These are phyloP conservation scores for Uropsilus gracilis DNA, from an alignment of 2,113 vertebrate genomes.

Conservation along the genomic window DNA sequence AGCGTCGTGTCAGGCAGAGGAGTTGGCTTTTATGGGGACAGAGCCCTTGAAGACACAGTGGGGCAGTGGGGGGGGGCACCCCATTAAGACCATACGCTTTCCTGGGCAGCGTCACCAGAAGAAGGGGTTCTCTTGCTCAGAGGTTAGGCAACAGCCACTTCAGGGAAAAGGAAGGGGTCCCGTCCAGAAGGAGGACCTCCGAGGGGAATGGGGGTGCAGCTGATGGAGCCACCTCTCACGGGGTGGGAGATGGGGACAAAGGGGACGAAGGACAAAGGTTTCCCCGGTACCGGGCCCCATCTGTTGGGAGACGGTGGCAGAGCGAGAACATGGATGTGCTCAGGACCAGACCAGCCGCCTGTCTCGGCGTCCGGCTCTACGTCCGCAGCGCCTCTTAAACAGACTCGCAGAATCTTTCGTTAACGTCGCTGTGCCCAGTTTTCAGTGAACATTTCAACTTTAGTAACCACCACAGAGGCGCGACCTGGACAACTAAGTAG, in stretches of 20 bases:
- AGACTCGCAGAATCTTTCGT: background rate
- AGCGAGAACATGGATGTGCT: background rate
- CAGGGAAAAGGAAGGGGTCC: background rate
- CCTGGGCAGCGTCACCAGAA: background rate
- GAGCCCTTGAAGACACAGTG: background rate
- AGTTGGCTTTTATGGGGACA: background rate
- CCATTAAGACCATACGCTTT: fast-evolving
- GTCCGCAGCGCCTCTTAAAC: background rate
- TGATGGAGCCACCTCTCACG: background rate
- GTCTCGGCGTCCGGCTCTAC: background rate
- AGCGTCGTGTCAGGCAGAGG: background rate
- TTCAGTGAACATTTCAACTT: background rate
- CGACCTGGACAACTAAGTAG: no score
- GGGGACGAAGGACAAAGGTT: no score
- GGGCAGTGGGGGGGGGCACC: no score
- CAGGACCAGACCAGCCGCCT: background rate
- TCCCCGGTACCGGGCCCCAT: fast-evolving
- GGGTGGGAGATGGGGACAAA: fast-evolving
- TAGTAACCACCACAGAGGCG: no score
- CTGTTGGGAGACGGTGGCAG: background rate
- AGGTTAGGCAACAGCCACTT: background rate
- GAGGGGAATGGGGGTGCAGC: background rate
- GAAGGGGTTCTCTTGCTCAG: background rate
- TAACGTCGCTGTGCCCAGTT: background rate
- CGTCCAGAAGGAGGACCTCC: background rate